Evolutionary conservation across 1,140 invertebrate species (phyloP), one percentile per base, ranked within the genome.

Genomic region (Zophobas morio): DNA sequence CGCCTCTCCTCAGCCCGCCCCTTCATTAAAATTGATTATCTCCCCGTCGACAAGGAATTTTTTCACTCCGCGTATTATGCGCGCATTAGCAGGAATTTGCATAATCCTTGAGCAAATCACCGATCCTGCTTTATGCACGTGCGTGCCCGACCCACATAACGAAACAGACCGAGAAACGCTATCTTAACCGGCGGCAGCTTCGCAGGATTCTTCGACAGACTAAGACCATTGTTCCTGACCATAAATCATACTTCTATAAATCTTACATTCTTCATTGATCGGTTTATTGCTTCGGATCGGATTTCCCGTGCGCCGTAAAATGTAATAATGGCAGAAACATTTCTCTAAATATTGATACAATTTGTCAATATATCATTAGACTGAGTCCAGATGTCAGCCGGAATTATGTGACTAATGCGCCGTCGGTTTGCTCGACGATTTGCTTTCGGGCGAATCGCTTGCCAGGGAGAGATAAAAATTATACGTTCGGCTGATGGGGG

Each of bases 241-340:
- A 78, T 80, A 80, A 80, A 80, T 80, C 79, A 80, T 80, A 78
- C 74, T 74, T 78, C 76, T 76, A 78, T 80, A 80, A 80, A 80
- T 80, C 79, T 78, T 70, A 78, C 76, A 78, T 80, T 76, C 76
- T 74, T 49, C 70, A 77, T 77, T 78, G 74, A 74, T 78, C 76
- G 74, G 79, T 80, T 78, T 80, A 80, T 80, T 76, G 76, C 79
- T 74, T 51, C 33, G 40, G 74, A 78, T 78, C 71, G 74, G 70
- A 80, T 70, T 78, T 78, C 70, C 70, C 54, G 42, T 76, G 71
- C 74, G 71, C 66, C 74, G 53, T 78, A 75, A 80, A 80, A 80
- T 71, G 76, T 75, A 80, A 80, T 80, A 79, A 75, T 73, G 70
- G 73, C 56, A 33, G 57, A 77, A 80, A 66, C 76, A 75, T 78